Percentiles rank a stretch among this genome's conserved stretches.
phyloP scores from a whole-genome alignment of 2,888 invertebrate species.

The Bellardia bayeri region DNA sequence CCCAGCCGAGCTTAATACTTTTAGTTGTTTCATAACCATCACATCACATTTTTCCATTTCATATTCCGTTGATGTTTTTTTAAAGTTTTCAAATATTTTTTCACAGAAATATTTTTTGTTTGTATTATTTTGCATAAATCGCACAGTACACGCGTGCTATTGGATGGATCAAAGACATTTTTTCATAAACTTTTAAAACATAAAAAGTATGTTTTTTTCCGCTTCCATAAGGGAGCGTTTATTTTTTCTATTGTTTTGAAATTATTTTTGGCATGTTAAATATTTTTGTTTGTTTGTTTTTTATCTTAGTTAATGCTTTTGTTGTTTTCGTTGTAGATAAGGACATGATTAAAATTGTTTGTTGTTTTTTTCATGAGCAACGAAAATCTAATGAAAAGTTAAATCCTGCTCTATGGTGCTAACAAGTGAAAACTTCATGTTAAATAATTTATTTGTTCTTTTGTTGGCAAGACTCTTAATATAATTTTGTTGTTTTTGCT shows the following conservation, averaged over 20 bases:
- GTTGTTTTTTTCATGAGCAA: not conserved
- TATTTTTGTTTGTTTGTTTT: slow-evolving; percentile 27
- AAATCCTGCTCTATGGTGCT: slow-evolving; percentile 11
- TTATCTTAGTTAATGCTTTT: slow-evolving; percentile 34
- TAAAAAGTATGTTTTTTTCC: slow-evolving; percentile 4
- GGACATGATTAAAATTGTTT: slow-evolving; percentile 44
- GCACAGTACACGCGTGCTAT: slow-evolving; percentile 15
- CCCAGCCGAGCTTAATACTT: not conserved
- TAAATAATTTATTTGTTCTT: slow-evolving; percentile 29
- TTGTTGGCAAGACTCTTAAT: not conserved
- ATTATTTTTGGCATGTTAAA: slow-evolving; percentile 54
- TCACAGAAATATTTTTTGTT: slow-evolving; percentile 1
- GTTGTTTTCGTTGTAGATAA: slow-evolving; percentile 14
- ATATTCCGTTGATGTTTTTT: slow-evolving; percentile 7
- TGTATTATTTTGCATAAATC: slow-evolving; percentile 47
- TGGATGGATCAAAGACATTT: slow-evolving; percentile 70
- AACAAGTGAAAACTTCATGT: slow-evolving; percentile 10
- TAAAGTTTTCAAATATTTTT: slow-evolving; percentile 27
- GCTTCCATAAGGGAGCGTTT: not conserved
- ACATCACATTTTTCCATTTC: not conserved
- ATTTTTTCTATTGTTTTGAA: slow-evolving; percentile 40
- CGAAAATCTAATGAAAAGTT: slow-evolving; percentile 38
- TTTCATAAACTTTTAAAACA: slow-evolving; percentile 44
- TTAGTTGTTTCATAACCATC: not conserved
- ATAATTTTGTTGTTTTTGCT: not conserved